Evolutionary conservation across 2,113 vertebrate species (phyloP).

Genomic region (Bothrops jararaca): DNA sequence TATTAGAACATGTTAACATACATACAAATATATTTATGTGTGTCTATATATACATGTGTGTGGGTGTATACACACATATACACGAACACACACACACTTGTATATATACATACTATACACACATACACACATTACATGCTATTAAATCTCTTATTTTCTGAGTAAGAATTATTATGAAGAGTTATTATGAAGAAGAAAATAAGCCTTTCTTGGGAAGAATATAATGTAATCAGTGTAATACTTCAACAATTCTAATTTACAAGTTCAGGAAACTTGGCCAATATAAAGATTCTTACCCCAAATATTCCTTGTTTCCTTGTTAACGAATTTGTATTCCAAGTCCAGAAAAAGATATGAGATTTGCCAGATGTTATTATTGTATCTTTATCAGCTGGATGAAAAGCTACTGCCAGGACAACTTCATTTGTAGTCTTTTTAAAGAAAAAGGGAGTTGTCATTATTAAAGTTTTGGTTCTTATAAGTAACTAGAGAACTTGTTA

Average conservation of each 20-base stretch:
- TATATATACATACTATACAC: background rate
- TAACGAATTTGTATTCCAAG: slow-evolving; percentile 89
- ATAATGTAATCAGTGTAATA: background rate
- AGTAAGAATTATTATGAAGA: background rate
- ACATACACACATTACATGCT: background rate
- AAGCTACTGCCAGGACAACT: slow-evolving; percentile 92
- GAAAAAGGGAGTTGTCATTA: slow-evolving; percentile 28
- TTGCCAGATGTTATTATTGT: slow-evolving; percentile 97
- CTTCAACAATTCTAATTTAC: background rate
- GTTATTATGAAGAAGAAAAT: background rate
- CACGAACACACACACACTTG: background rate
- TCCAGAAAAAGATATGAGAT: slow-evolving; percentile 99
- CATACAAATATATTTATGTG: background rate
- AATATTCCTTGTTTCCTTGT: slow-evolving; percentile 96
- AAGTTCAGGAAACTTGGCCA: background rate
- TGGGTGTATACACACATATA: background rate
- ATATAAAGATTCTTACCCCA: slow-evolving; percentile 78
- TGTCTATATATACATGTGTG: background rate
- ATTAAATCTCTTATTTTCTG: background rate
- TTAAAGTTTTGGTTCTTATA: slow-evolving; percentile 2
- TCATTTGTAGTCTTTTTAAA: slow-evolving; percentile 83
- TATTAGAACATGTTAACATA: background rate
- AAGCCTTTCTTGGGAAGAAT: fast-evolving
- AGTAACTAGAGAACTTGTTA: background rate
- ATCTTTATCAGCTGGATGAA: slow-evolving; percentile 91